These are phyloP conservation scores for Gnatocerus cornutus DNA, from an alignment of 2,888 invertebrate species.

Conservation along the genomic window DNA sequence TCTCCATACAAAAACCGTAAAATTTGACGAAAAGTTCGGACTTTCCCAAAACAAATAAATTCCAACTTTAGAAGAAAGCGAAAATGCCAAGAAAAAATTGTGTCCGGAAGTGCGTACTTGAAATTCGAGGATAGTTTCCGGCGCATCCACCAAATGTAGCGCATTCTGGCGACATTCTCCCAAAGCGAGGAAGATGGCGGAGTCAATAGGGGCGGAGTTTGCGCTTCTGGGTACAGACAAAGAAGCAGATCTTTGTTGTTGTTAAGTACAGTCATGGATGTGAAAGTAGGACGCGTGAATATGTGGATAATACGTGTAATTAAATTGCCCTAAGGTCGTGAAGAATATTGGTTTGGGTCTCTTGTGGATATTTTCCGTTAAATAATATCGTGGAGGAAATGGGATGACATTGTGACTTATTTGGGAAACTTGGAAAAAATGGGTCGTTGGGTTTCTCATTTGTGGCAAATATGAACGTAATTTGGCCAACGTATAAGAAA, in stretches of 20 bases:
- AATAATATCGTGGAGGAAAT: slow-evolving; percentile 7
- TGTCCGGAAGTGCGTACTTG: too few species aligned
- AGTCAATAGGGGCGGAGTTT: slow-evolving; percentile 25
- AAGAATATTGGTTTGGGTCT: slow-evolving; percentile 7
- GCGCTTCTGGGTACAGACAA: slow-evolving; percentile 54
- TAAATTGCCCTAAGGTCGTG: slow-evolving; percentile 29
- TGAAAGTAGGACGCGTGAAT: slow-evolving; percentile 20
- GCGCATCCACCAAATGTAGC: slow-evolving; percentile 17
- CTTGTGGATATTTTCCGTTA: slow-evolving; percentile 11
- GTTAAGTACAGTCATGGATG: slow-evolving; percentile 49
- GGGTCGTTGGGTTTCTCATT: slow-evolving; percentile 1
- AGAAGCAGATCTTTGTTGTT: slow-evolving; percentile 51
- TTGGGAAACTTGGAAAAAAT: not conserved
- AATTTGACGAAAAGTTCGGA: too few species aligned
- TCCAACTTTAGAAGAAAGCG: too few species aligned
- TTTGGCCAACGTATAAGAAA: not conserved
- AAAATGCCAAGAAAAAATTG: too few species aligned
- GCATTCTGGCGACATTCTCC: slow-evolving; percentile 6
- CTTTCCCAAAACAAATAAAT: too few species aligned
- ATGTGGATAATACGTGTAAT: slow-evolving; percentile 21
- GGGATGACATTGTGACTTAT: not conserved
- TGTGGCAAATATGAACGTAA: not conserved
- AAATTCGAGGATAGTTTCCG: not conserved
- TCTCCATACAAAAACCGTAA: not conserved
- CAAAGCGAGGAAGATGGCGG: slow-evolving; percentile 5